Evolutionary conservation across 2,797 vertebrate genomes (phyloP).

Genomic region (Gambelia wislizenii): DNA sequence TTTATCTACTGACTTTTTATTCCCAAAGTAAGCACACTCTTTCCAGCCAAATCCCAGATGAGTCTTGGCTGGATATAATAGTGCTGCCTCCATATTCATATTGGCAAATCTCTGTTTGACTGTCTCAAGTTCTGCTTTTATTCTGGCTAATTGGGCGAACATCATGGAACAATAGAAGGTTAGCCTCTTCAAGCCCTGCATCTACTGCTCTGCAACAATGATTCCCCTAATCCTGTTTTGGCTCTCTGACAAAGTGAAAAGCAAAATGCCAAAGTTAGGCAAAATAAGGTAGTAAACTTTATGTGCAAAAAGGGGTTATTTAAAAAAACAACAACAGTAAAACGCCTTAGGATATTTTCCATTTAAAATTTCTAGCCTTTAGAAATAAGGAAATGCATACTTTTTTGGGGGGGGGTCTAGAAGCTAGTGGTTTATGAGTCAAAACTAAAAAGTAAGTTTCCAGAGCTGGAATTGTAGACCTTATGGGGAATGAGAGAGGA

Average conservation of each 20-base stretch:
- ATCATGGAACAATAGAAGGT: constrained; percentile 20
- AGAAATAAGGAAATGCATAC: constrained; percentile 12
- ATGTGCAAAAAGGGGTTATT: not conserved
- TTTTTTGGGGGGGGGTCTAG: not conserved
- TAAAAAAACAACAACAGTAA: not conserved
- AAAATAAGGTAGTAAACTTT: constrained; percentile 31
- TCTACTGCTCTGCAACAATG: constrained; percentile 7
- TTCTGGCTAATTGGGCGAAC: constrained; percentile 27
- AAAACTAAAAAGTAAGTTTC: constrained; percentile 13
- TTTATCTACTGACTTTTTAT: constrained; percentile 27
- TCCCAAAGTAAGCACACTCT: not conserved
- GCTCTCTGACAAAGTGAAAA: constrained; percentile 28
- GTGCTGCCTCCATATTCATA: constrained; percentile 28
- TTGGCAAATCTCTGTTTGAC: constrained; percentile 25
- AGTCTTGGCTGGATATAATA: constrained; percentile 14
- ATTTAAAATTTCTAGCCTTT: constrained; percentile 5
- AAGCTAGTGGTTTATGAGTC: not conserved
- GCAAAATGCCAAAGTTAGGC: constrained; percentile 15
- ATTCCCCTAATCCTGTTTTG: constrained; percentile 27
- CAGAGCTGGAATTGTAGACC: not conserved
- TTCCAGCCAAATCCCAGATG: not conserved
- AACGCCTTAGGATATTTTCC: not conserved
- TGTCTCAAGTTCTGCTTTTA: constrained; percentile 18
- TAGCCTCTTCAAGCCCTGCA: constrained; percentile 22
- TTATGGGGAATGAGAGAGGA: not conserved